These are phyloP conservation scores for Halcyon badia DNA, from an alignment of 2,797 vertebrate species.

Conservation along the genomic window DNA sequence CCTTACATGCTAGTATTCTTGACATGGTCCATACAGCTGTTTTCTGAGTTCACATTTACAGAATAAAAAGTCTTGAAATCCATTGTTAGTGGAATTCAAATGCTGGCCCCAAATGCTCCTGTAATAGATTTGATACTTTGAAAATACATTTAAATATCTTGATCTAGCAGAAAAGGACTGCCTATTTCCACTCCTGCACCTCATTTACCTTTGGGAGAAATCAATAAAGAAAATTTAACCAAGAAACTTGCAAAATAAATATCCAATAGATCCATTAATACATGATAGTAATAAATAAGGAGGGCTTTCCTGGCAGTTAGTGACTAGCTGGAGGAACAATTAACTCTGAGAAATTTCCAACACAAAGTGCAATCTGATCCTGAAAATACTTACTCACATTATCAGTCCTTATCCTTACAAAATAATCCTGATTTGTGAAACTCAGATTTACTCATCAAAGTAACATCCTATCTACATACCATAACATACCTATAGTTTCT, in stretches of 20 bases:
- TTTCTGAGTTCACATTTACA: background rate
- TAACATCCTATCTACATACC: background rate
- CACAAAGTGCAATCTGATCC: background rate
- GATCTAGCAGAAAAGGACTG: background rate
- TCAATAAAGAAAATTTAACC: background rate
- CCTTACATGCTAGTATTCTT: background rate
- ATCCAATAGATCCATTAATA: conserved; percentile 30
- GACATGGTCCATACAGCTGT: background rate
- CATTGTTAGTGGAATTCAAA: background rate
- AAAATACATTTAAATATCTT: conserved; percentile 4
- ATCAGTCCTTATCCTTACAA: conserved; percentile 1
- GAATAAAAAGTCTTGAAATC: background rate
- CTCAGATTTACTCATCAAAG: background rate
- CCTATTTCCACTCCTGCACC: background rate
- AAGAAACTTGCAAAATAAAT: conserved; percentile 21
- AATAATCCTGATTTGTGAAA: background rate
- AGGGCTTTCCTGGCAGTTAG: background rate
- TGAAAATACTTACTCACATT: background rate
- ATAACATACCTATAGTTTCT: background rate
- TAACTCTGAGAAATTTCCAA: conserved; percentile 10
- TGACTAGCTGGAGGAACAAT: background rate
- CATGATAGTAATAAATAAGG: conserved; percentile 16
- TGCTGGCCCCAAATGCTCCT: background rate
- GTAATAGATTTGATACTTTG: background rate
- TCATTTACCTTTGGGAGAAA: background rate